A percentile compares a stretch with the other conserved stretches of the same genome.
phyloP scores from a whole-genome alignment of 37 sponge, comb jelly and placozoan genomes.

The Crambe crambe region DNA sequence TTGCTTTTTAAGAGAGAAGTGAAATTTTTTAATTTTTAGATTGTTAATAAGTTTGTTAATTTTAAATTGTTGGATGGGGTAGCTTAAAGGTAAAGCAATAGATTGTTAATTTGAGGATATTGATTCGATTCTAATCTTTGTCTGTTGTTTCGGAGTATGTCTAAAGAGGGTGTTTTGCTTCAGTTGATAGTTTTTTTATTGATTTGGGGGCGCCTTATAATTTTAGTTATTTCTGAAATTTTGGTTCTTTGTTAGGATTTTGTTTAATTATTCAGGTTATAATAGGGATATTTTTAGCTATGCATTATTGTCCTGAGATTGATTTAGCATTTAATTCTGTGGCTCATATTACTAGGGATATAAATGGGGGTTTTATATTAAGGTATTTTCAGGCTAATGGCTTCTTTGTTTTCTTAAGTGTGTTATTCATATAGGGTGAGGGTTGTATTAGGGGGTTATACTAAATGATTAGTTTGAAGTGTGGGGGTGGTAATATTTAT shows the following conservation, averaged over 20 bases:
- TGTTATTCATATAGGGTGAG: conserved; percentile 76
- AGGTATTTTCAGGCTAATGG: conserved; percentile 75
- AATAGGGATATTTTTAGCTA: conserved; percentile 81
- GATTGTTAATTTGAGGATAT: conserved; percentile 55
- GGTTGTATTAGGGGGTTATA: conserved; percentile 73
- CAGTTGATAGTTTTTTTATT: too few species aligned
- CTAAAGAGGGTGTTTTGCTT: conserved; percentile 51
- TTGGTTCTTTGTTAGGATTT: conserved; percentile 68
- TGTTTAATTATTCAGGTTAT: conserved; percentile 66
- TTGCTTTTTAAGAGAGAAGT: conserved; percentile 11
- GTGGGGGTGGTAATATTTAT: conserved; percentile 69
- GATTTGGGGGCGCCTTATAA: too few species aligned
- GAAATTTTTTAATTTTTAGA: too few species aligned
- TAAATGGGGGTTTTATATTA: conserved; percentile 64
- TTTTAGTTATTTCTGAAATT: conserved; percentile 84
- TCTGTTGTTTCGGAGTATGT: conserved; percentile 29
- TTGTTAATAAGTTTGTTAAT: too few species aligned
- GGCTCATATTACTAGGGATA: conserved; percentile 59
- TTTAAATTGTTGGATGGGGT: conserved; percentile 31
- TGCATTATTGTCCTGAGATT: conserved; percentile 77
- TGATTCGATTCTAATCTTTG: conserved; percentile 42
- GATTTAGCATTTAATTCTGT: conserved; percentile 71
- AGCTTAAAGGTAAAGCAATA: conserved; percentile 73
- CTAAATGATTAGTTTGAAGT: conserved; percentile 55
- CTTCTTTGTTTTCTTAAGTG: conserved; percentile 79